A percentile compares a stretch with the other conserved stretches of the same genome.
These are phyloP conservation scores for Dryomyza anilis DNA, from an alignment of 2,888 invertebrate genomes.

Conservation along the genomic window DNA sequence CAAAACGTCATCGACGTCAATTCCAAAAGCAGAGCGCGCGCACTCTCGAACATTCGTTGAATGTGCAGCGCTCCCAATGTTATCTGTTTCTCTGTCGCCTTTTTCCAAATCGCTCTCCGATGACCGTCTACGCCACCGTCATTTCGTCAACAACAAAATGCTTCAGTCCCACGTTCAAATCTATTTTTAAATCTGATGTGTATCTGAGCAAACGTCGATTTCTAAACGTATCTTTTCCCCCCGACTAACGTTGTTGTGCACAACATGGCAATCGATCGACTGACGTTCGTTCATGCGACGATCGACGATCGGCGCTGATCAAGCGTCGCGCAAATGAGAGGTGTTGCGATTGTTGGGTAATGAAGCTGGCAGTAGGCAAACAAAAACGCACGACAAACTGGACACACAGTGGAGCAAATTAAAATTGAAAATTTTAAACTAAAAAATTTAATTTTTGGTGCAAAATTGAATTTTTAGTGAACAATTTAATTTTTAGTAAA, in stretches of 20 bases:
- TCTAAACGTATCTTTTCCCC: conserved; percentile 10
- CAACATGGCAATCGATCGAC: neutral
- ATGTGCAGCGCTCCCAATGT: neutral
- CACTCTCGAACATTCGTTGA: neutral
- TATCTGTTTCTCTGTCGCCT: neutral
- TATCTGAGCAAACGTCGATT: conserved; percentile 23
- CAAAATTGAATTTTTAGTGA: too few relatives aligned
- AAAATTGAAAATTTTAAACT: neutral
- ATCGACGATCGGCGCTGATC: conserved; percentile 1
- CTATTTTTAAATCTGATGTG: conserved; percentile 52
- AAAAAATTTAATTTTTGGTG: too few relatives aligned
- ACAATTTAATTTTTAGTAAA: too few relatives aligned
- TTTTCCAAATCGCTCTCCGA: neutral
- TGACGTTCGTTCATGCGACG: neutral
- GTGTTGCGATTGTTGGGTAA: neutral
- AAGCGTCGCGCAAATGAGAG: neutral
- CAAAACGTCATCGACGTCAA: too few relatives aligned
- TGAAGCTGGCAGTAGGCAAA: too few relatives aligned
- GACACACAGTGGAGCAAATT: conserved; percentile 8
- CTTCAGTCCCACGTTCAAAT: conserved; percentile 45
- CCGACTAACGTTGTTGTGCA: conserved; percentile 1
- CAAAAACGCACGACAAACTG: neutral
- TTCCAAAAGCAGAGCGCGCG: neutral
- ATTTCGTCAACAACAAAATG: conserved; percentile 6
- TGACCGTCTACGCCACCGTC: neutral